Evolutionary conservation across 2,113 vertebrate species (phyloP), one percentile per base, ranked within the genome.

Genomic region (Caretta caretta): DNA sequence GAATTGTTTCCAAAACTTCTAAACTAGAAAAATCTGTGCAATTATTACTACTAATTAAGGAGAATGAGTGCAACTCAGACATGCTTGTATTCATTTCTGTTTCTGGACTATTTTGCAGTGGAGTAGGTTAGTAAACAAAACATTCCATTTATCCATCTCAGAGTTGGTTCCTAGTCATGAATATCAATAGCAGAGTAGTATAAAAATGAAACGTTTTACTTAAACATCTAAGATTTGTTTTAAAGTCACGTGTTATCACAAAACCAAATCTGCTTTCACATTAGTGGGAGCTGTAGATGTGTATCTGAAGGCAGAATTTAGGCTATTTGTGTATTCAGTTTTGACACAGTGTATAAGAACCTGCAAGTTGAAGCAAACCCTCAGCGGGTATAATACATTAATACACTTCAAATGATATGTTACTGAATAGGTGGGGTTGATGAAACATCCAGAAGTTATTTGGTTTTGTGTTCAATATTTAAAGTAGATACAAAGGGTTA

Each of bases 111-210:
- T 46, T 76, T 91, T 92, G 51, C 83, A 83, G 80, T 96, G 87
- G 93, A 92, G 92, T 86, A 84, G 76, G 72, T 95, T 86, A 78
- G 76, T 88, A 86, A 88, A 84, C 42, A 84, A 62, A 86, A 24
- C 87, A 89, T 84, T 94, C 62, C 75, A 83, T 89, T 49, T 93
- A 92, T 46, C 89, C 83, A 69, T 92, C 69, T 86, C 5, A 2
- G 57, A 85, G 35, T 84, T 93, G 91, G 76, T 92, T 95, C 84
- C 93, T 86, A 92, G 86, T 96, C 87, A 92, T 91, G 87, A 84
- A 56, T 90, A 50, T 91, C 49, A 94, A 62, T 93, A 80, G 86
- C 76, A 86, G 89, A 12, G 56, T 96, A 78, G 72, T 88, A 83
- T 38, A 80, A 96, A 76, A 93, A 88, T 89, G 90, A 96, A 96